Evolutionary conservation across 2,888 invertebrate species (phyloP), one percentile per base, ranked within the genome.

Genomic region (Limnephilus auricula): DNA sequence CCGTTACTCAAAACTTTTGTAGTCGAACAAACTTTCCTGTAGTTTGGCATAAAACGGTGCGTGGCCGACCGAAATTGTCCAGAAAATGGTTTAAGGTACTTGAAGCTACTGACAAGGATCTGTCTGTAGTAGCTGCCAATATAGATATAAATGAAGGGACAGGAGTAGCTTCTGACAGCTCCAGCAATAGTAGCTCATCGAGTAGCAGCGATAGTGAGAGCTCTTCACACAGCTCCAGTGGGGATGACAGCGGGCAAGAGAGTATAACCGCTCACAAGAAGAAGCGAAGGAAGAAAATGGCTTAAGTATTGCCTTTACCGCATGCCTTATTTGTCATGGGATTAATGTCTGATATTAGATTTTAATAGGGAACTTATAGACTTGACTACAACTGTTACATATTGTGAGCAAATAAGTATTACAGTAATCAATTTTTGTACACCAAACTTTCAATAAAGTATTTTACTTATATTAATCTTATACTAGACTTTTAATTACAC

Each of bases 1-100:
- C 99, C 18, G 98, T 99, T 30, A 99, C 99, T 0, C 99, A 99
- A 94, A 99, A 99, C 95, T 99, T 99, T 95, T 98, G 98, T 94
- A 99, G 99, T 93, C 97, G 97, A 92, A 98, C 99, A 0, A 99
- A 99, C 95, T 99, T 99, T 94, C 99, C 99, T 0, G 97, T 99
- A 25, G 99, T 99, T 0, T 99, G 99, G 99, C 99, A 99, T 95
- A 99, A 99, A 95, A 99, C 99, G 12, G 98, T 98, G 3, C 97
- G 99, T 82, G 99, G 99, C 5, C 96, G 99, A 50, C 99, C 99
- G 6, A 99, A 99, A 95, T 96, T 99, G 78, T 99, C 99, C 9
- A 97, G 97, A 92, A 99, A 99, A 94, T 99, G 99, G 99, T 96
- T 98, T 91, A 97, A 97, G 94, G 96, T 96, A 79, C 95, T 97